phyloP scores from a whole-genome alignment of 2,113 vertebrate genomes.

The Elephas maximus region DNA sequence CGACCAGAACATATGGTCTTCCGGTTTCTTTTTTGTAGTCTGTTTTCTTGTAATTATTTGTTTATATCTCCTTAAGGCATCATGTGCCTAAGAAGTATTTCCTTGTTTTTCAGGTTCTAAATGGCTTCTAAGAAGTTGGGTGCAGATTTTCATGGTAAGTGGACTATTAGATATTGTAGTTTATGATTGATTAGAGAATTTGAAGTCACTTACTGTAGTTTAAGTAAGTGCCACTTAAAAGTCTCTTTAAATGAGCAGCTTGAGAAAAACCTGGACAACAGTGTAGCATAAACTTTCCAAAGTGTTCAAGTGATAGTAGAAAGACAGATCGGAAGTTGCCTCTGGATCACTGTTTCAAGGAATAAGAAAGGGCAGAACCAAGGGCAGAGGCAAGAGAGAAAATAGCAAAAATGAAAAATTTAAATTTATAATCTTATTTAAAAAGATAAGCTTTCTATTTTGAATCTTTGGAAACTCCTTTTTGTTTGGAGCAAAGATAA shows the following conservation, averaged over 20 bases:
- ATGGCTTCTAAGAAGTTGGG: conserved; percentile 99
- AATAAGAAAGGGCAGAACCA: background rate
- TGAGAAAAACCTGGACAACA: conserved; percentile 34
- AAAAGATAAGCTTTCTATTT: background rate
- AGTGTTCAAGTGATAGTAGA: background rate
- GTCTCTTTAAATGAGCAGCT: conserved; percentile 50
- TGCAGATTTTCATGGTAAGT: conserved; percentile 96
- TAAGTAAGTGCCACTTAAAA: conserved; percentile 18
- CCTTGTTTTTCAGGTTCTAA: conserved; percentile 94
- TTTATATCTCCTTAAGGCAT: background rate
- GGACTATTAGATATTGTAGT: background rate
- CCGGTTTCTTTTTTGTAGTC: background rate
- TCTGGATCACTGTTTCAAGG: conserved; percentile 21
- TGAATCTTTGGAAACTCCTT: background rate
- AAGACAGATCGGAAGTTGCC: conserved; percentile 34
- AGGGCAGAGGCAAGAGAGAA: conserved; percentile 46
- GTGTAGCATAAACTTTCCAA: background rate
- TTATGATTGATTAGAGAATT: conserved; percentile 60
- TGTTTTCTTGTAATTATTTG: conserved; percentile 38
- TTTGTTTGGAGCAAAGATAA: conserved; percentile 41
- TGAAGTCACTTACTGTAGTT: conserved; percentile 42
- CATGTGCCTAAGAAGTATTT: conserved; percentile 56
- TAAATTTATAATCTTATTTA: background rate
- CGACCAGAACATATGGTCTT: background rate
- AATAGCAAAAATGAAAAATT: conserved; percentile 45